phyloP scores from a whole-genome alignment of 2,888 invertebrate species.

The Cheilosia vulpina region DNA sequence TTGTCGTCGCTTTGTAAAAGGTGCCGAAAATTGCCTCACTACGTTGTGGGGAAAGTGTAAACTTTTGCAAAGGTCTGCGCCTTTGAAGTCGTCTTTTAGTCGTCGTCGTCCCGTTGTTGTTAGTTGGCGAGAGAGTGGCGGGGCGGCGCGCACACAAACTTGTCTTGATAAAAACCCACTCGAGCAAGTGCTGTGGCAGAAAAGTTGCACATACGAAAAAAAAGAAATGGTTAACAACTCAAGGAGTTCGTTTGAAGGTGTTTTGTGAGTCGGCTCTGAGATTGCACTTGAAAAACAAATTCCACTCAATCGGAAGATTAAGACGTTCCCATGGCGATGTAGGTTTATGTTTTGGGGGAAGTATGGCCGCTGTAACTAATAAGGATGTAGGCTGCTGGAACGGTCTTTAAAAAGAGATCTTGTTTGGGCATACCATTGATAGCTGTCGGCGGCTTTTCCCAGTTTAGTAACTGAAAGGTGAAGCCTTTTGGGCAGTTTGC shows the following conservation, averaged over 20 bases:
- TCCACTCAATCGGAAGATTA: conserved; percentile 39
- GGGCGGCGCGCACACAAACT: not conserved
- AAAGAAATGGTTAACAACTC: conserved; percentile 66
- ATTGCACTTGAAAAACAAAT: conserved; percentile 33
- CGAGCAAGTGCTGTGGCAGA: conserved; percentile 55
- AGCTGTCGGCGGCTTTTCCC: no score
- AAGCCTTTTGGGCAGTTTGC: no score
- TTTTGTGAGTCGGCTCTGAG: conserved; percentile 60
- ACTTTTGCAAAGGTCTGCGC: conserved; percentile 43
- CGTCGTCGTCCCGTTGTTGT: not conserved
- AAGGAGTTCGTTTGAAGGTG: conserved; percentile 61
- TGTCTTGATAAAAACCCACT: conserved; percentile 50
- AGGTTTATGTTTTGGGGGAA: no score
- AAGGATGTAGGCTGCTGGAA: no score
- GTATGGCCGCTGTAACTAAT: no score
- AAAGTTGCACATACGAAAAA: conserved; percentile 41
- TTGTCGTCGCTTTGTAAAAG: conserved; percentile 49
- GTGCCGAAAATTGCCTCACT: conserved; percentile 67
- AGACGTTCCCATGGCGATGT: not conserved
- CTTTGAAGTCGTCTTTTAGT: conserved; percentile 26
- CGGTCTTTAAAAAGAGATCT: no score
- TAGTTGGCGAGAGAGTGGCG: not conserved
- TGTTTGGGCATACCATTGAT: no score
- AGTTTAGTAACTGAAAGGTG: no score
- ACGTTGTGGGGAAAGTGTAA: conserved; percentile 41